Percentiles rank a stretch among this genome's conserved stretches.
Conservation (phyloP, 1,140 invertebrate genomes). For the Octopus sinensis region DNA sequence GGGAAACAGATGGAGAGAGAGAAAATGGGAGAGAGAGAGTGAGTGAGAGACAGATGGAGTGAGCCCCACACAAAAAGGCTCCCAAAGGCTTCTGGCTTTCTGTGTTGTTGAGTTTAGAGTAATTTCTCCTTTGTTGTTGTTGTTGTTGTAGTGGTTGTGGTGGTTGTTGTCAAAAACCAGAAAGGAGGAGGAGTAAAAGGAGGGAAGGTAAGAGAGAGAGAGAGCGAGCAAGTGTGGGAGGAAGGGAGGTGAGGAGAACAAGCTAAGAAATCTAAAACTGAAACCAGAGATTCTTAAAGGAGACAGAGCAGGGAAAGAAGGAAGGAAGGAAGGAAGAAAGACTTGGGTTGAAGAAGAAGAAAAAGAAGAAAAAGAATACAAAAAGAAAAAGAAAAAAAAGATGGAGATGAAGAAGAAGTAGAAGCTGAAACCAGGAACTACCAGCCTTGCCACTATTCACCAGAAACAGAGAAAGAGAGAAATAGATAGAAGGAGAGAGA, state of each 20-base stretch:
- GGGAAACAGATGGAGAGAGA: background rate
- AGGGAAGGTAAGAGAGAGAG: background rate
- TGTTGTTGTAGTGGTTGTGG: no score
- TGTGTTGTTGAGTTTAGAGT: no score
- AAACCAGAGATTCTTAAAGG: background rate
- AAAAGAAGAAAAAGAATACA: background rate
- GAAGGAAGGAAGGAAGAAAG: background rate
- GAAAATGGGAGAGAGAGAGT: conserved; percentile 11
- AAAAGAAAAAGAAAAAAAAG: background rate
- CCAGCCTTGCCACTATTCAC: no score
- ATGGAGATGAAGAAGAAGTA: background rate
- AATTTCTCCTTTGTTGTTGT: no score
- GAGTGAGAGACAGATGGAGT: background rate
- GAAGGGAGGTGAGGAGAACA: background rate
- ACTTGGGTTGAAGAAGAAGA: background rate
- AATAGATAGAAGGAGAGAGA: no score
- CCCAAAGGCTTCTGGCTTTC: no score
- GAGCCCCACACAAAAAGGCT: background rate
- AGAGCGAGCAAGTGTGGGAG: background rate
- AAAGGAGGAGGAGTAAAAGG: background rate
- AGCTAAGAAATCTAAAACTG: background rate
- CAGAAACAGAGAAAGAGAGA: no score
- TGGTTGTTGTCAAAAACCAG: background rate
- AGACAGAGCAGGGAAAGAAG: background rate
- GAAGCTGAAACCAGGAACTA: background rate